phyloP scores from a whole-genome alignment of 2,888 invertebrate genomes.

The Leptopterna dolabrata region DNA sequence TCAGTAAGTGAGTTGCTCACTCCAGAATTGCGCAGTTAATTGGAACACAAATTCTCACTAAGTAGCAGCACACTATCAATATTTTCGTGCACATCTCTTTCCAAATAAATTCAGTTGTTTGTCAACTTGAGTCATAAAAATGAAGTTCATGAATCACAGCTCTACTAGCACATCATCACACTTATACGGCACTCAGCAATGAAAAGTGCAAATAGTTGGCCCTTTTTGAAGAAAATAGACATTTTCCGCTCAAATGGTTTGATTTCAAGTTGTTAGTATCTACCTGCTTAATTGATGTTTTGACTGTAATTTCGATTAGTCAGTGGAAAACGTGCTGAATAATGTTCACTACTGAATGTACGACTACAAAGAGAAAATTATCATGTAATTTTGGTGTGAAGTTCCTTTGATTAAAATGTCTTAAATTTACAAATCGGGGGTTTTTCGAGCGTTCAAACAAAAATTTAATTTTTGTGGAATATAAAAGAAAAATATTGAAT shows the following conservation, averaged over 20 bases:
- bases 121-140: no score
- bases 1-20: no score
- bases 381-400: constrained; percentile 9
- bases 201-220: no score
- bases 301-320: no score
- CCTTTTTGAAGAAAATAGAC: background rate
- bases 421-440: background rate
- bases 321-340: background rate
- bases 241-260: background rate
- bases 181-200: no score
- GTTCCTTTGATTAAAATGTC: constrained; percentile 14
- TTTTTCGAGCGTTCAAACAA: background rate
- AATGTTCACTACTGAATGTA: background rate
- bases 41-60: no score
- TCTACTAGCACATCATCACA: no score
- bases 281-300: background rate
- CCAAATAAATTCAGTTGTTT: no score
- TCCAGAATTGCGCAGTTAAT: no score
- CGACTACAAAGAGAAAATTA: background rate
- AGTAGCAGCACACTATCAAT: no score
- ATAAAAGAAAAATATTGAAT: background rate
- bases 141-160: no score
- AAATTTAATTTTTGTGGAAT: background rate
- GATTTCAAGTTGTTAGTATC: background rate
- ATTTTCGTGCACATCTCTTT: no score